Evolutionary conservation across 2,113 vertebrate species (phyloP), one percentile per base, ranked within the genome.

Genomic region (Pundamilia nyererei): DNA sequence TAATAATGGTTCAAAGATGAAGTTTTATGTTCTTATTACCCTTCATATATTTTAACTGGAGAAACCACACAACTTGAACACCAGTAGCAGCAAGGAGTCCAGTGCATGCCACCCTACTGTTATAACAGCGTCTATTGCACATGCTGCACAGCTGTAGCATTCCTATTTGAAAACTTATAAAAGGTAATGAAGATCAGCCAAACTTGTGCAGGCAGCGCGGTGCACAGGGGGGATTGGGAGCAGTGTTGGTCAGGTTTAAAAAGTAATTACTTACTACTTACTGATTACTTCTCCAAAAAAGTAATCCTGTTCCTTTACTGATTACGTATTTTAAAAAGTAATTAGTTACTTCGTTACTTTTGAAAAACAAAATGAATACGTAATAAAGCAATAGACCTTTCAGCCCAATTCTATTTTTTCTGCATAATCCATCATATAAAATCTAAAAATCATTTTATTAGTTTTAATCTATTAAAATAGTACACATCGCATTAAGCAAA

Each of bases 401-500:
- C 1, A 56, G 54, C 24, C 24, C 12, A 55, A 55, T 55, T 55
- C 54, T 0, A 55, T 26, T 55, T 56, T 55, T 31, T 31, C 26
- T 58, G 26, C 55, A 17, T 31, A 17, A 31, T 31, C 14, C 5
- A 58, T 1, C 55, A 0, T 58, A 17, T 58, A 31, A 3, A 58
- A 31, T 0, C 55, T 31, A 58, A 58, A 6, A 0, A 17, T 58
- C 7, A 5, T 58, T 58, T 31, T 31, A 58, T 58, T 58, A 15
- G 26, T 58, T 58, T 58, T 58, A 3, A 58, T 17, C 55, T 1
- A 0, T 58, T 58, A 9, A 58, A 31, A 31, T 17, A 31, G 0
- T 58, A 0, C 5, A 29, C 0, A 58, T 58, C 3, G 7, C 26
- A 58, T 29, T 1, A 58, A 58, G 26, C 24, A 9, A 58, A 6